These are phyloP conservation scores for Asobara japonica DNA, from an alignment of 1,140 invertebrate species.

Conservation along the genomic window DNA sequence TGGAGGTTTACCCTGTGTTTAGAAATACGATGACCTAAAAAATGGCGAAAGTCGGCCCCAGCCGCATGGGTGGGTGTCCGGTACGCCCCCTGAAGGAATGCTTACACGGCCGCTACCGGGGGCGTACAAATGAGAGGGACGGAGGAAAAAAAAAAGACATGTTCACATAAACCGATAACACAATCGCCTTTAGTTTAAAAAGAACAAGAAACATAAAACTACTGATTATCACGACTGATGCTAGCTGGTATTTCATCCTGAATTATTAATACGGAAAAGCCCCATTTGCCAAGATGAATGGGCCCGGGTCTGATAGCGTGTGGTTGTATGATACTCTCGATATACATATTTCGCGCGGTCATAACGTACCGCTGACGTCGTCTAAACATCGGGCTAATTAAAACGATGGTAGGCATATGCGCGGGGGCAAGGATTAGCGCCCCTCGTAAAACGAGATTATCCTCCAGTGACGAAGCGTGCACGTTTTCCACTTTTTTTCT, in stretches of 20 bases:
- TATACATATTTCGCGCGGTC: conserved; percentile 12
- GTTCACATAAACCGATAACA: no score
- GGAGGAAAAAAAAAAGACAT: no score
- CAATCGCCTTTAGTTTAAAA: no score
- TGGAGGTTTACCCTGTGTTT: no score
- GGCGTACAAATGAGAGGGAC: no score
- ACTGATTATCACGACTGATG: neutral
- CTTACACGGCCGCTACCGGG: no score
- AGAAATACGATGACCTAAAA: no score
- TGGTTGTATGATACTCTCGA: neutral
- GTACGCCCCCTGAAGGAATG: no score
- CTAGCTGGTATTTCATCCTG: neutral
- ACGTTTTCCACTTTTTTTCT: conserved; percentile 10
- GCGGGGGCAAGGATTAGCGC: conserved; percentile 23
- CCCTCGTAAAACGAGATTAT: conserved; percentile 35
- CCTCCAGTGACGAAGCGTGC: conserved; percentile 29
- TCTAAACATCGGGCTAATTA: conserved; percentile 45
- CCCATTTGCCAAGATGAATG: conserved; percentile 23
- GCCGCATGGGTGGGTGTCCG: no score
- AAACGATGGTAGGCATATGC: conserved; percentile 30
- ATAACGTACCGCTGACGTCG: conserved; percentile 36
- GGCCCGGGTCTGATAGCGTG: conserved; percentile 18
- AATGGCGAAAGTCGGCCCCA: no score
- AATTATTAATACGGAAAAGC: conserved; percentile 20
- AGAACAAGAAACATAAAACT: no score